Percentiles rank a stretch among this genome's conserved stretches.
Evolutionary conservation across 2,113 vertebrate genomes (phyloP).

Genomic region (Ivindomyrus marchei): DNA sequence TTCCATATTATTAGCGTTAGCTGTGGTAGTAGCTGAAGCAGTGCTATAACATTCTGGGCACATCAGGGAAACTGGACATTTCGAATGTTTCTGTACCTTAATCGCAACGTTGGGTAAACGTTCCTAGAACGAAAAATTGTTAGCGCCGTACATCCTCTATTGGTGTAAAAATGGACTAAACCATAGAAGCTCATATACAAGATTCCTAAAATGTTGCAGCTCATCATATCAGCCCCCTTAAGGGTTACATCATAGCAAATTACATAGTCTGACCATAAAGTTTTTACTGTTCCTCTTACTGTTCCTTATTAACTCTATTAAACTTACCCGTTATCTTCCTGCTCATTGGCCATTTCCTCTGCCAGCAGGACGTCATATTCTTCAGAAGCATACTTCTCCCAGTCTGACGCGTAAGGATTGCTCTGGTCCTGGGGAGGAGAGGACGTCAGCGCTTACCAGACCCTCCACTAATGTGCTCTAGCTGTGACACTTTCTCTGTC

Average conservation of each 20-base stretch:
- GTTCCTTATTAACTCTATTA: no score
- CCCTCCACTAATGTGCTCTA: not conserved
- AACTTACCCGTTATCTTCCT: conserved; percentile 78
- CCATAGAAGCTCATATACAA: not conserved
- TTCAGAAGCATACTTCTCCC: conserved; percentile 86
- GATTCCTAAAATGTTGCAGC: not conserved
- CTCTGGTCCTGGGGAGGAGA: conserved; percentile 62
- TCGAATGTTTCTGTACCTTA: not conserved
- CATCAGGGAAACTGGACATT: not conserved
- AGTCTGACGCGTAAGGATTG: conserved; percentile 79
- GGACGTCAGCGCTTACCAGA: conserved; percentile 6
- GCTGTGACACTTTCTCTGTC: not conserved
- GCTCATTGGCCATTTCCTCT: conserved; percentile 77
- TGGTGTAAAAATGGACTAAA: not conserved
- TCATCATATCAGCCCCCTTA: not conserved
- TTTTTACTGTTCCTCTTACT: not conserved
- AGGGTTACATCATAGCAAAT: not conserved
- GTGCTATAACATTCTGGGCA: not conserved
- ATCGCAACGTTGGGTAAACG: not conserved
- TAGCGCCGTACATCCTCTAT: not conserved
- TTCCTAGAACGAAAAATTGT: not conserved
- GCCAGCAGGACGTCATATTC: conserved; percentile 87
- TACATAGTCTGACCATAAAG: not conserved
- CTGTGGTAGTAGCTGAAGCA: not conserved
- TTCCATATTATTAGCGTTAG: not conserved